Base-by-base conservation (phyloP, 35 echinoderm and acorn worm genomes). In the Patiria miniata region DNA sequence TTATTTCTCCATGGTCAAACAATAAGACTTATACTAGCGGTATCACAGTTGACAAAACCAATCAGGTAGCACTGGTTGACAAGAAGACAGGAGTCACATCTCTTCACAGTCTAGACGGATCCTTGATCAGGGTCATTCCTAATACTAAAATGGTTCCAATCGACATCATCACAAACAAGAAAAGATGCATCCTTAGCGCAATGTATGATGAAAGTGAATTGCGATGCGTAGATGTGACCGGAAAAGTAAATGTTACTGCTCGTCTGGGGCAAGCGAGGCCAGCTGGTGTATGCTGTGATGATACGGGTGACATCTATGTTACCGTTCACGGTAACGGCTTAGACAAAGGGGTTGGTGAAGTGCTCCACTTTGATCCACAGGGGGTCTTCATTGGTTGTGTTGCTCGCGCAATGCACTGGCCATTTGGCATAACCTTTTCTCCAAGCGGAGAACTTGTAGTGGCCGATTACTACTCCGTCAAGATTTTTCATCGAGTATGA, bases 401-500 rank as follows among this genome's bases (percentile, higher is more conserved):
- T 28, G 50, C 33, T 54, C 21, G 33, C 36, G 80, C n/a, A 6
- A 51, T 83, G 36, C 39, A 81, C 51, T 53, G 36, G n/a, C 40
- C 34, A 10, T 17, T 2, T 26, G 80, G 52, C 39, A 52, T 83
- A 19, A 52, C 80, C 5, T 42, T 83, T 26, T 30, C 80, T 15
- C 52, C 80, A 5, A 55, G 8, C 34, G 80, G 47, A 8, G 21
- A 52, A 17, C 80, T 57, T 26, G 2, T 83, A 14, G 80, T 83
- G 8, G 50, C 44, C 36, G 52, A 83, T 52, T 26, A 0, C 9
- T 9, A 57, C 51, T 52, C 23, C 1, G 80, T 83, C n/a, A 52
- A 52, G 51, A 52, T 83, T 14, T 83, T 83, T 17, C 44, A 55
- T 36, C 30, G 52, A 18, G 80, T 52, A 51, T 42, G 80, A n/a